Evolutionary conservation across 2,888 invertebrate species (phyloP).

Genomic region (Xestia c-nigrum): DNA sequence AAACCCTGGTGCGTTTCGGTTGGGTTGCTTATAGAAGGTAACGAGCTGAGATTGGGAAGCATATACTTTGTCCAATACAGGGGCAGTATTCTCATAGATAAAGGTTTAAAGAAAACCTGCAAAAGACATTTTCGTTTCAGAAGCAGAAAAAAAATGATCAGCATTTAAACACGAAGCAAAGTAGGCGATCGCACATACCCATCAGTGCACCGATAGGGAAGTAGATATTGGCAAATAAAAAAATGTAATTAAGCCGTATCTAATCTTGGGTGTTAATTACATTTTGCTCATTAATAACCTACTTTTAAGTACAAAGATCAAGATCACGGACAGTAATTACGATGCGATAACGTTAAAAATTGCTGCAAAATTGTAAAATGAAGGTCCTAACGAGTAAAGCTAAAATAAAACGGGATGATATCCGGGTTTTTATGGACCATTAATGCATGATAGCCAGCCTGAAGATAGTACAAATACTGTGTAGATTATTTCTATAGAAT

Average conservation of each 20-base stretch:
- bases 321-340: conserved; percentile 4
- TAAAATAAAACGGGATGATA: not conserved
- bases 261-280: conserved; percentile 43
- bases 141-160: not conserved
- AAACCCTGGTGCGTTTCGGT: not conserved
- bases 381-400: not conserved
- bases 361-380: not conserved
- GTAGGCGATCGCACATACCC: not conserved
- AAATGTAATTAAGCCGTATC: conserved; percentile 34
- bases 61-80: not conserved
- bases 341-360: conserved; percentile 9
- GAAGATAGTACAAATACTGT: not conserved
- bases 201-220: not conserved
- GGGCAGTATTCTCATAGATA: no score
- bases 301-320: conserved; percentile 15
- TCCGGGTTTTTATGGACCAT: not conserved
- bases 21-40: no score
- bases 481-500: not conserved
- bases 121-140: no score
- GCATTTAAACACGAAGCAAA: not conserved
- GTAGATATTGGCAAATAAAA: conserved; percentile 17
- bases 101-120: not conserved
- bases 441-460: not conserved
- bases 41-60: not conserved
- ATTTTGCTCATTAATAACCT: conserved; percentile 23